A percentile compares a stretch with the other conserved stretches of the same genome.
These are phyloP conservation scores for Budorcas taxicolor DNA, from an alignment of 2,113 vertebrate species.

Conservation along the genomic window DNA sequence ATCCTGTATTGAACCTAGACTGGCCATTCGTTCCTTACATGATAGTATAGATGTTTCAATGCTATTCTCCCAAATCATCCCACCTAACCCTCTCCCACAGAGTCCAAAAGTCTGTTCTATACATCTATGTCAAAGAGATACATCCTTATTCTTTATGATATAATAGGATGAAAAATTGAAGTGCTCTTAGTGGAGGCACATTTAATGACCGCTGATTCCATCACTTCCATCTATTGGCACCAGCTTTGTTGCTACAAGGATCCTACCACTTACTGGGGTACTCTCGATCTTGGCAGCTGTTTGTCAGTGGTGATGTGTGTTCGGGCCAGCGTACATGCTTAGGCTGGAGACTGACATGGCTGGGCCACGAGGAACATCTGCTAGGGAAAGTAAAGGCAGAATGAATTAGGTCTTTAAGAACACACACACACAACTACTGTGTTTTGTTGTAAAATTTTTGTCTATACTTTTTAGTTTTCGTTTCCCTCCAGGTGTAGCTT, in stretches of 20 bases:
- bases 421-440: neutral
- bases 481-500: neutral
- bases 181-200: neutral
- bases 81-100: no score
- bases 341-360: neutral
- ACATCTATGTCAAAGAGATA: neutral
- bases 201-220: neutral
- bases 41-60: no score
- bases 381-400: neutral
- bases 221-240: fast-evolving
- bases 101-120: no score
- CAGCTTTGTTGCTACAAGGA: neutral
- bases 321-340: fast-evolving
- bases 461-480: neutral
- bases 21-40: no score
- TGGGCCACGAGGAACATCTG: neutral
- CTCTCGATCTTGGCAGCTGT: neutral
- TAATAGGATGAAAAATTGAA: neutral
- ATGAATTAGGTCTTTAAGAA: neutral
- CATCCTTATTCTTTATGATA: neutral
- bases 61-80: no score
- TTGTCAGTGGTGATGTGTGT: neutral
- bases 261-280: fast-evolving
- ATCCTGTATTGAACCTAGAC: no score
- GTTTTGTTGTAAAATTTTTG: slow-evolving; percentile 17